Conservation (phyloP, 2,888 invertebrate species). For the Spilarctia lutea region DNA sequence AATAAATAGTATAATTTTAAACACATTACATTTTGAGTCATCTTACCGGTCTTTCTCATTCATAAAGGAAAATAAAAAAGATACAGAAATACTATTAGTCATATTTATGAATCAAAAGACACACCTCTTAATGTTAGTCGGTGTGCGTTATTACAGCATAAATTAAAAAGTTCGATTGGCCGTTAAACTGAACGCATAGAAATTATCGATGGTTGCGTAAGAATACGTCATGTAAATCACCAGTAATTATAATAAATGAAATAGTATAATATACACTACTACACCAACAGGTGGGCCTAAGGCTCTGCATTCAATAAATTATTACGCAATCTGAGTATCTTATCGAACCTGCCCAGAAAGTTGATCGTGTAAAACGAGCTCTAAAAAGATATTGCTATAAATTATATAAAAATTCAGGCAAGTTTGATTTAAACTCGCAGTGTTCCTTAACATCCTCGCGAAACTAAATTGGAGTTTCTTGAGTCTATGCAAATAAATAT, state of each 20-base stretch:
- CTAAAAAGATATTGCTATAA: slow-evolving; percentile 7
- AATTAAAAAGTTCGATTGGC: slow-evolving; percentile 61
- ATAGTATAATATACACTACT: slow-evolving; percentile 34
- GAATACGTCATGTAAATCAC: slow-evolving; percentile 59
- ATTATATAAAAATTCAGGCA: background rate
- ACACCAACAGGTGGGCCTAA: slow-evolving; percentile 49
- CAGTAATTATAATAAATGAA: slow-evolving; percentile 52
- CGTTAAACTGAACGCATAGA: slow-evolving; percentile 60
- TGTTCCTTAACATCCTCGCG: background rate
- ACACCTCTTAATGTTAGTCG: slow-evolving; percentile 54
- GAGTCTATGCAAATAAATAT: no score
- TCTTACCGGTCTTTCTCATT: slow-evolving; percentile 21
- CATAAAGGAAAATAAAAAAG: slow-evolving; percentile 32
- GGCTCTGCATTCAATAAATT: slow-evolving; percentile 48
- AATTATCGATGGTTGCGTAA: slow-evolving; percentile 63
- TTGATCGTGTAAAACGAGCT: slow-evolving; percentile 37
- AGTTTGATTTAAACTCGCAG: background rate
- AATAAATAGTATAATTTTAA: background rate
- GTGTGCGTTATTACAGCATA: slow-evolving; percentile 62
- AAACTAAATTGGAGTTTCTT: background rate
- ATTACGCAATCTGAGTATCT: slow-evolving; percentile 40
- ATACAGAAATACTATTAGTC: slow-evolving; percentile 46
- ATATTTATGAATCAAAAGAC: slow-evolving; percentile 50
- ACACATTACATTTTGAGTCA: background rate
- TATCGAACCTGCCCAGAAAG: slow-evolving; percentile 43